Evolutionary conservation across 2,113 vertebrate species (phyloP), one percentile per base, ranked within the genome.

Genomic region (Axis porcinus): DNA sequence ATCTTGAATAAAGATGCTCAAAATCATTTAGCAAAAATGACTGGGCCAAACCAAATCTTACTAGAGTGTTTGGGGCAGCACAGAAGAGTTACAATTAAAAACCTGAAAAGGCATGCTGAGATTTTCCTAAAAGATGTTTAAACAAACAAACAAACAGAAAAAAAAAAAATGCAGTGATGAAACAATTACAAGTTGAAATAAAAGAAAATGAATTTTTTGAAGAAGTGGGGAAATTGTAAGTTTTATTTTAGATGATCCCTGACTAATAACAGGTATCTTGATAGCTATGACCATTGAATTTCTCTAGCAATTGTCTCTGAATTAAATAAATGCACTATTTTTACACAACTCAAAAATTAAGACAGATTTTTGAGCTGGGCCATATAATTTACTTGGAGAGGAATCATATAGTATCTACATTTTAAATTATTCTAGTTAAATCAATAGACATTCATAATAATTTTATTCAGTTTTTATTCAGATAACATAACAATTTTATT

Each of bases 261-360:
- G 84, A 70, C 57, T 91, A 78, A 88, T 40, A 85, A 86, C 2
- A 96, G 43, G 82, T 16, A 93, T 36, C 47, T 82, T 67, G 33
- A 79, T 36, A 93, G 54, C 36, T 43, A 54, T 52, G 54, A 94
- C 14, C 33, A 62, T 60, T 40, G 67, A 3, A 91, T 79, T 96
- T 81, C 30, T 40, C 36, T 82, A 60, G 17, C 17, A 94, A 90
- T 86, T 95, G 2, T 94, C 85, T 84, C 50, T 83, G 30, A 70
- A 86, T 84, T 25, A 96, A 86, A 83, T 83, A 81, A 81, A 93
- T 45, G 8, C 11, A 57, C 52, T 40, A 43, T 86, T 78, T 23
- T 92, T 52, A 88, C 14, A 93, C 9, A 92, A 40, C 6, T 93
- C 33, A 83, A 95, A 94, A 21, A 96, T 91, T 86, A 93, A 96